Evolutionary conservation across 2,888 invertebrate species (phyloP), one percentile per base, ranked within the genome.

Genomic region (Graphium colonna): DNA sequence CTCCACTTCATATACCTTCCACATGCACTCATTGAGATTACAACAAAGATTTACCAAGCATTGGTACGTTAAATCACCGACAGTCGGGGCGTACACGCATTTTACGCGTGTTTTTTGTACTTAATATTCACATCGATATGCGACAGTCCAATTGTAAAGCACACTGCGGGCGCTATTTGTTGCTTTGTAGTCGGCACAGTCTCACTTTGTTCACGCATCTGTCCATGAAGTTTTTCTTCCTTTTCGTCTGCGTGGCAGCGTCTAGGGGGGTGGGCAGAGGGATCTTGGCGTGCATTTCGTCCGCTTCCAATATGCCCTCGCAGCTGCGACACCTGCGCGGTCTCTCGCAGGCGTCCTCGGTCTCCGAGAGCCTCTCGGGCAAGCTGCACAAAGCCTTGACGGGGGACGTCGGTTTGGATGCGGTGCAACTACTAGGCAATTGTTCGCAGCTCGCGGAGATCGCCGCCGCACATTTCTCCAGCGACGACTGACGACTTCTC

Each of bases 171-270:
- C 75, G 71, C 75, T 64, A 60, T 47, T 60, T 60, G 55, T 65
- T 68, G 67, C 67, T 65, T 64, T 92, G 16, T 39, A 15, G 13
- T 94, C 77, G 95, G 91, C 87, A 87, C 72, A 94, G 93, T 90
- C 94, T 92, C 82, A 95, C 94, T 92, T 95, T 95, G 86, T 94
- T 95, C 67, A 95, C 94, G 83, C 95, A 95, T 79, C 94, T 91
- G 91, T 96, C 95, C 93, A 96, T 94, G 79, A 96, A 95, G 81
- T 95, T 95, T 75, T 93, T 93, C 79, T 93, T 94, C 71, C 93
- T 90, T 77, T 94, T 94, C 7, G 90, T 91, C 68, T 92, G 92
- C 49, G 89, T 90, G 61, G 87, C 76, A 64, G 91, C 90, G 64
- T 92, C 91, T 71, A 91, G 80, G 65, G 91, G 91, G 70, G 92